A percentile compares a stretch with the other conserved stretches of the same genome.
Evolutionary conservation across 1,140 invertebrate species (phyloP).

Genomic region (Nasonia giraulti): DNA sequence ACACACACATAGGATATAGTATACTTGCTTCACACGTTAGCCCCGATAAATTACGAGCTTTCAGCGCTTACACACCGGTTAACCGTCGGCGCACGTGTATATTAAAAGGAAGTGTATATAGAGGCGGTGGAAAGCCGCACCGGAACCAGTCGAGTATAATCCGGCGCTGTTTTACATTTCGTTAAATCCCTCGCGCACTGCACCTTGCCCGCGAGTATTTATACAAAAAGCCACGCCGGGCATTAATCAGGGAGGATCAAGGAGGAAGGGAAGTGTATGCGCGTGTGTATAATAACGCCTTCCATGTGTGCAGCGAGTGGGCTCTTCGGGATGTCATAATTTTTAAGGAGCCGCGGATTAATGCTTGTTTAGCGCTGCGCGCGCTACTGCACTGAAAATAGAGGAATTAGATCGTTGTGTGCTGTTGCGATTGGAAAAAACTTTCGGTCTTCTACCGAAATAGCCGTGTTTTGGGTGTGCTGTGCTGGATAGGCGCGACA

Average conservation of each 20-base stretch:
- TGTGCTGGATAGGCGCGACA: too few species aligned
- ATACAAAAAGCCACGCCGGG: neutral
- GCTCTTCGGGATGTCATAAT: neutral
- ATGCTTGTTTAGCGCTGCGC: neutral
- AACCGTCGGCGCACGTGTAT: neutral
- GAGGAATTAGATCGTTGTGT: neutral
- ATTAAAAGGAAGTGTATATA: neutral
- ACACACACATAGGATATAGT: neutral
- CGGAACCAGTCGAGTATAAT: constrained; percentile 9
- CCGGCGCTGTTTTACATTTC: constrained; percentile 18
- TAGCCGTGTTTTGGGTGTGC: too few species aligned
- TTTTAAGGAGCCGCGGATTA: neutral
- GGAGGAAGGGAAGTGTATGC: neutral
- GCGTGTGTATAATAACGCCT: neutral
- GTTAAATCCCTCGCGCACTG: neutral
- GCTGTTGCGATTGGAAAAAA: too few species aligned
- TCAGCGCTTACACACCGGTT: constrained; percentile 10
- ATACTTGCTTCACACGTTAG: neutral
- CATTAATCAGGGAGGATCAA: constrained; percentile 20
- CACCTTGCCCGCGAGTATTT: constrained; percentile 2
- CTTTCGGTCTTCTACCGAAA: too few species aligned
- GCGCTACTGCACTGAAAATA: neutral
- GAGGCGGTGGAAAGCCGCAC: neutral
- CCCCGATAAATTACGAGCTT: constrained; percentile 30
- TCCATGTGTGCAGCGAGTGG: neutral